Percentiles rank a stretch among this genome's conserved stretches.
phyloP scores from a whole-genome alignment of 1,140 invertebrate genomes.

The Helicoverpa zea region DNA sequence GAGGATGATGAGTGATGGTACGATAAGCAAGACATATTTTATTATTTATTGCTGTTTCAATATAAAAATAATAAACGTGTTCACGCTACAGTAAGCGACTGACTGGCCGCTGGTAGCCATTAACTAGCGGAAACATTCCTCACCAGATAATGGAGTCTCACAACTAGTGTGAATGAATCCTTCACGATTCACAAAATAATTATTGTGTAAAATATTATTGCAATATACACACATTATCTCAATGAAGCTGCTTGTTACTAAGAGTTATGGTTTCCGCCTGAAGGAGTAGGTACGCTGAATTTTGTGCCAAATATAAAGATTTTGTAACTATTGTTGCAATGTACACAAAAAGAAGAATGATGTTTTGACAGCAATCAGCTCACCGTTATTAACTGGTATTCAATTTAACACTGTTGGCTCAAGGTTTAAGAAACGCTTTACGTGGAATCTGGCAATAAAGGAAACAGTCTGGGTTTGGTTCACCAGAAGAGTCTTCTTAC shows the following conservation, averaged over 20 bases:
- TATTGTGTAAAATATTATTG: background rate
- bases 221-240: background rate
- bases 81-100: background rate
- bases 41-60: background rate
- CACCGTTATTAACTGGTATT: too few relatives aligned
- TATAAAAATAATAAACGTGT: constrained; percentile 14
- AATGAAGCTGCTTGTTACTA: background rate
- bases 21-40: background rate
- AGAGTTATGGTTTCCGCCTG: background rate
- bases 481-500: too few relatives aligned
- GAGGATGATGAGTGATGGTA: too few relatives aligned
- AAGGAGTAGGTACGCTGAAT: background rate
- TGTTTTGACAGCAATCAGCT: too few relatives aligned
- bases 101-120: background rate
- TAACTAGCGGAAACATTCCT: constrained; percentile 19
- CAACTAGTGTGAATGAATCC: constrained; percentile 17
- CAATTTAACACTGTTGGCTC: too few relatives aligned
- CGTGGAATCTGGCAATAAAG: too few relatives aligned
- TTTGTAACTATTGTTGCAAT: background rate
- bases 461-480: too few relatives aligned
- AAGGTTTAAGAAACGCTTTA: too few relatives aligned
- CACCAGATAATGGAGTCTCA: constrained; percentile 2
- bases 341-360: background rate
- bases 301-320: background rate
- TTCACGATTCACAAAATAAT: constrained; percentile 17